Base-by-base conservation (phyloP, 2,113 vertebrate genomes). In the Leptosomus discolor region DNA sequence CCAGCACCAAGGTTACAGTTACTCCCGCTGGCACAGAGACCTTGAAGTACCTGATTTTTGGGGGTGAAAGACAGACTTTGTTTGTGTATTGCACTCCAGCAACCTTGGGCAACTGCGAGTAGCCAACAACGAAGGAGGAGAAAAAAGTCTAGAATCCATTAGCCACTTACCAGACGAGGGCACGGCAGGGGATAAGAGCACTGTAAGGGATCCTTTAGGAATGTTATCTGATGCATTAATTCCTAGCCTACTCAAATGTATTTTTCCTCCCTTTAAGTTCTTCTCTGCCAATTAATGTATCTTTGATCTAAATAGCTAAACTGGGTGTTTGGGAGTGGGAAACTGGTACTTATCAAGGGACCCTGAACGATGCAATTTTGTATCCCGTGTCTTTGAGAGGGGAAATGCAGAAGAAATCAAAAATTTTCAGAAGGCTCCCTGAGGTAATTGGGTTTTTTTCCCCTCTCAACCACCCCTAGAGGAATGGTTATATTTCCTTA, bases 221-320 rank as follows among this genome's bases (percentile, higher is more conserved):
- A 81, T 19, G 34, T 65, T 89, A 91, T 77, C 64, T 4, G 2
- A 37, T 0, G 4, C 83, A 89, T 95, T 88, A 86, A 94, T 95
- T 95, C 54, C 76, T 29, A 90, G 78, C 57, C 70, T 86, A 61
- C 80, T 87, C 76, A 94, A 65, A 88, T 30, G 15, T 54, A 2
- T 19, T 88, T 83, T 89, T 63, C 75, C 37, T 81, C 51, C 41
- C 58, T 43, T 73, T 77, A 95, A 84, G 58, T 94, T 91, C 94
- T 86, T 70, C 79, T 70, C 46, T 83, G 63, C 37, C 91, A 96
- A 68, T 96, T 96, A 96, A 91, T n/a, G 29, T 36, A 84, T 84
- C 93, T 96, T 95, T 92, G 64, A 96, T 95, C 91, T 95, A 91
- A 94, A 96, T 37, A 70, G 37, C 89, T 91, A 84, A 95, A 92